Percentiles rank a stretch among this genome's conserved stretches.
Evolutionary conservation across 2,797 vertebrate species (phyloP).

Genomic region (Rachycentron canadum): DNA sequence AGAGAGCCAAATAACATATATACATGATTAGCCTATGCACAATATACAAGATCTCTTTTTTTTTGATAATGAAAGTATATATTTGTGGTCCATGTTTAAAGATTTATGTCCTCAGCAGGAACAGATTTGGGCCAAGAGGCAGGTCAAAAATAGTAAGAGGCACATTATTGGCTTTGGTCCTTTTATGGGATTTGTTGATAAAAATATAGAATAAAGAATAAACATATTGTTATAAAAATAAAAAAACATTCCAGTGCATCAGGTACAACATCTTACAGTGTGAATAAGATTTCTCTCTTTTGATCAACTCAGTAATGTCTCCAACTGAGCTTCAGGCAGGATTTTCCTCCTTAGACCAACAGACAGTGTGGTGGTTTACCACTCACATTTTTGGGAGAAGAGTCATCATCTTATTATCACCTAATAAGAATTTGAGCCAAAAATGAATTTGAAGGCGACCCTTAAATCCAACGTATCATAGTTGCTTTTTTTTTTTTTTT

Average conservation of each 20-base stretch:
- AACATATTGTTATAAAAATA: neutral
- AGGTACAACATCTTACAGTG: neutral
- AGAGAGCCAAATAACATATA: neutral
- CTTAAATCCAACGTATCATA: conserved; percentile 69
- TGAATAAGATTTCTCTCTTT: neutral
- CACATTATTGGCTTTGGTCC: neutral
- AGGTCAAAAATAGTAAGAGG: conserved; percentile 11
- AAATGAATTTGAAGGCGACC: conserved; percentile 71
- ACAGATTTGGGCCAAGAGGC: conserved; percentile 2
- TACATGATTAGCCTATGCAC: neutral
- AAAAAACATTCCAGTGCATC: neutral
- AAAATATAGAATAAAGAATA: neutral
- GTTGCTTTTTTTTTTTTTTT: conserved; percentile 20
- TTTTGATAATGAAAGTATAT: neutral
- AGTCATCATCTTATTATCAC: conserved; percentile 86
- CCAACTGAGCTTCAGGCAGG: conserved; percentile 40
- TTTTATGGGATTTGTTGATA: conserved; percentile 5
- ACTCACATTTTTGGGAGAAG: conserved; percentile 72
- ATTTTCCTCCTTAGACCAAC: conserved; percentile 66
- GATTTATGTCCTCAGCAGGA: conserved; percentile 16
- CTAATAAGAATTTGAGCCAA: conserved; percentile 83
- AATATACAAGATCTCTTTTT: neutral
- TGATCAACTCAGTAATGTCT: conserved; percentile 19
- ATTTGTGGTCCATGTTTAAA: neutral
- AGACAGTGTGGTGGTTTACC: conserved; percentile 77